Base-by-base conservation (phyloP, 2,113 vertebrate species). In the Ivindomyrus marchei region DNA sequence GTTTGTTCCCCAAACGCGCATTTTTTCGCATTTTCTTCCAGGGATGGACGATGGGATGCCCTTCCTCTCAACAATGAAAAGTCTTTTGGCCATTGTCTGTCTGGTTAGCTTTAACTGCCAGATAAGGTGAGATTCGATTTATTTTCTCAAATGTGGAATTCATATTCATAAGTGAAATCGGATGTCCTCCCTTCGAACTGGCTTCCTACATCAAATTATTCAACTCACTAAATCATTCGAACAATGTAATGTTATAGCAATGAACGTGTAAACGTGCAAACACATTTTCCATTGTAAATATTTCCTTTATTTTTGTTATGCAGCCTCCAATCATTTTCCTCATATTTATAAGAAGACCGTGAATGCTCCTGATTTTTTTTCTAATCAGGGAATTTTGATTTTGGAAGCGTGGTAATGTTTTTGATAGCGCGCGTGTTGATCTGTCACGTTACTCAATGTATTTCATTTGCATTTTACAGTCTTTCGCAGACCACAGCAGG, bases 21-120 rank as follows among this genome's bases (percentile, higher is more conserved):
- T 46, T 74, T n/a, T 89, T 56, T 87, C 45, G 62, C 92, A 19
- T 85, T 31, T 93, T 58, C 87, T 94, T 95, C 91, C 95, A 97
- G 98, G 97, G 96, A 99, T 99, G 98, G 98, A 97, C 95, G 95
- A 97, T 98, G 97, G 97, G 94, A 97, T 96, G 95, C 94, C 95
- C 94, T 95, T 94, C 95, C 95, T 96, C 95, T 96, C 95, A 94
- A 97, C 97, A 95, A 97, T 97, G 96, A 97, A 96, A 95, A 96
- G 94, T 93, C 94, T 97, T 93, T 96, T 97, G 91, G 91, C 97
- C 89, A 95, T 96, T 93, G 96, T 95, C 47, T 31, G 97, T 94
- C 96, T 97, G 92, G 92, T 97, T 95, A 96, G 95, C 95, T 95
- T 98, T 94, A 95, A 95, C 95, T 97, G 97, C 96, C 96, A 96